Evolutionary conservation across 2,888 invertebrate genomes (phyloP).

Genomic region (Andrena camellia): DNA sequence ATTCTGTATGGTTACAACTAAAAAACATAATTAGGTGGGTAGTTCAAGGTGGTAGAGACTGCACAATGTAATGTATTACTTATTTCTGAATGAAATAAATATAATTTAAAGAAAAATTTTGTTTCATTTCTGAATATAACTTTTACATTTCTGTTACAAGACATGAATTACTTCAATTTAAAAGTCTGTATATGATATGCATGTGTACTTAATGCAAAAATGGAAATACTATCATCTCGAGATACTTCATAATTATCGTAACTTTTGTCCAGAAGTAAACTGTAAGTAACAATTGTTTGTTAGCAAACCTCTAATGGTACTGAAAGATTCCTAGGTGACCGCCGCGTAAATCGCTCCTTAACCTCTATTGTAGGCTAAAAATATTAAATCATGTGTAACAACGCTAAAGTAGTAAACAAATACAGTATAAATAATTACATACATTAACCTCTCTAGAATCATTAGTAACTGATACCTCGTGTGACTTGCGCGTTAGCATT

Average conservation of each 20-base stretch:
- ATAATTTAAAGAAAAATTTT: neutral
- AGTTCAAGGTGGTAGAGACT: too few relatives aligned
- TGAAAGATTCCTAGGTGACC: constrained; percentile 72
- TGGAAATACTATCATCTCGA: neutral
- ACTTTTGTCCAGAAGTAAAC: constrained; percentile 8
- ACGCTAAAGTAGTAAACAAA: neutral
- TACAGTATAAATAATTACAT: neutral
- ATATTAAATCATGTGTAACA: constrained; percentile 1
- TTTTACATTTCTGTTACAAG: neutral
- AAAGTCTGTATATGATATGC: neutral
- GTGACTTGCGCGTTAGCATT: neutral
- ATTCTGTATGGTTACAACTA: too few relatives aligned
- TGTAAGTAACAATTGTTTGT: neutral
- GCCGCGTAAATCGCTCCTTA: constrained; percentile 41
- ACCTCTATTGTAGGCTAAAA: constrained; percentile 7
- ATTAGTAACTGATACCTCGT: neutral
- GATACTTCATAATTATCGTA: too few relatives aligned
- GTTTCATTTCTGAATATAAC: neutral
- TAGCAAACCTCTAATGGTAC: constrained; percentile 66
- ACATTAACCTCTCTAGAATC: constrained; percentile 28
- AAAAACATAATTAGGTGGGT: too few relatives aligned
- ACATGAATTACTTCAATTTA: constrained; percentile 6
- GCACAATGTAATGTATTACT: too few relatives aligned
- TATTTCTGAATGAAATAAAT: too few relatives aligned
- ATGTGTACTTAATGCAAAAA: constrained; percentile 16